Percentiles rank a stretch among this genome's conserved stretches.
Conservation (phyloP, 2,888 invertebrate species). For the Acanthacorydalis orientalis region DNA sequence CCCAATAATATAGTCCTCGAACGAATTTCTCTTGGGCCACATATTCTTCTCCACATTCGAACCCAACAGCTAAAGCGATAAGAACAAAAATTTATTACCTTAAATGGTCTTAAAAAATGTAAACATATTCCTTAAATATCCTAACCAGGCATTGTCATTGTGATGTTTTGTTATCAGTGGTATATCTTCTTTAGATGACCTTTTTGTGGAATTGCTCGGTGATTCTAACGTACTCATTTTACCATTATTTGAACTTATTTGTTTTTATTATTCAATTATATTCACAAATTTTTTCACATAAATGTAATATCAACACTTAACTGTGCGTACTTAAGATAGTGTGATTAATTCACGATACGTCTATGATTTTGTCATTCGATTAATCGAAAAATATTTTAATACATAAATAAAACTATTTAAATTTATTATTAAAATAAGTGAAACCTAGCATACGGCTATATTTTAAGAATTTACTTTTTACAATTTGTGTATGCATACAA, state of each 20-base stretch:
- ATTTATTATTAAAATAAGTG: too few relatives aligned
- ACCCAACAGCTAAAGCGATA: conserved; percentile 52
- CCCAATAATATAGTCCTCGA: conserved; percentile 66
- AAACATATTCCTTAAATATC: conserved; percentile 3
- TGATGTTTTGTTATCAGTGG: conserved; percentile 47
- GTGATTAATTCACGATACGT: neutral
- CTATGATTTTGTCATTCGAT: too few relatives aligned
- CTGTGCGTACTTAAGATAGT: neutral
- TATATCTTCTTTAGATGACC: conserved; percentile 43
- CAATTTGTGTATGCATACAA: too few relatives aligned
- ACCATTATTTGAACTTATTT: conserved; percentile 1
- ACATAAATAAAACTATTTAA: too few relatives aligned
- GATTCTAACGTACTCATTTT: conserved; percentile 24
- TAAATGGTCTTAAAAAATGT: conserved; percentile 3
- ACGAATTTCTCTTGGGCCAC: conserved; percentile 54
- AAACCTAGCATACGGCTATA: too few relatives aligned
- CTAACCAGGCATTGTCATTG: conserved; percentile 22
- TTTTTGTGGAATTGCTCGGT: conserved; percentile 23
- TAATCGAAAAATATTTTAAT: too few relatives aligned
- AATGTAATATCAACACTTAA: too few relatives aligned
- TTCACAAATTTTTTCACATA: neutral
- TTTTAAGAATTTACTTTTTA: too few relatives aligned
- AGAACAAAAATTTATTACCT: conserved; percentile 4
- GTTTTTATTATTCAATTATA: too few relatives aligned
- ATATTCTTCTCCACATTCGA: conserved; percentile 54